Conservation (phyloP, 1,140 invertebrate genomes). For the Neoseiulus cucumeris region DNA sequence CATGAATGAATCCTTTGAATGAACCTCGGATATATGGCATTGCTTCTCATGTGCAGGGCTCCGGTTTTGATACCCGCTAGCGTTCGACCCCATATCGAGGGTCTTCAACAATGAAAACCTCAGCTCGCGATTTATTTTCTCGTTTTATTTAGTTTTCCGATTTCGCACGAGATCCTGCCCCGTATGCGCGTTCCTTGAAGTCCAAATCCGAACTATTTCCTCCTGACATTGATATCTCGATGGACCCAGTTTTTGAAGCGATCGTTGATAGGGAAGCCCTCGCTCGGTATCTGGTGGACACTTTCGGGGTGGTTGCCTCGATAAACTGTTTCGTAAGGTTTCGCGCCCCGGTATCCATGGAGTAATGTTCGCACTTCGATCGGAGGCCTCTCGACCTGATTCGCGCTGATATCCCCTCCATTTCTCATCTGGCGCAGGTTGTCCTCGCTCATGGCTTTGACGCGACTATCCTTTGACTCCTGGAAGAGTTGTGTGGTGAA, state of each 20-base stretch:
- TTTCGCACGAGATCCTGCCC: too few species aligned
- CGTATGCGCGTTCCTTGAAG: too few species aligned
- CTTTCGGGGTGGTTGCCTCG: constrained; percentile 1
- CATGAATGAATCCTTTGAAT: too few species aligned
- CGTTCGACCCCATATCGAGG: too few species aligned
- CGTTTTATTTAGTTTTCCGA: too few species aligned
- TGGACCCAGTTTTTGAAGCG: constrained; percentile 4
- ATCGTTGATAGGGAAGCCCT: background rate
- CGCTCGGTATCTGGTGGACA: background rate
- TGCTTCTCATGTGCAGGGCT: too few species aligned
- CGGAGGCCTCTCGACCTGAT: background rate
- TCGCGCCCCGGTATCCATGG: background rate
- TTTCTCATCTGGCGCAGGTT: background rate
- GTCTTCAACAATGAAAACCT: too few species aligned
- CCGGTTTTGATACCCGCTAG: too few species aligned
- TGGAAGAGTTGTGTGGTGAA: background rate
- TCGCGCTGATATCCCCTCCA: background rate
- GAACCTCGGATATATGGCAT: too few species aligned
- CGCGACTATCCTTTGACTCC: background rate
- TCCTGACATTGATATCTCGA: background rate
- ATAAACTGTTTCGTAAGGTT: background rate
- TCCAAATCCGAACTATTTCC: too few species aligned
- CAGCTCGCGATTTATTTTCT: too few species aligned
- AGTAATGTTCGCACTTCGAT: background rate
- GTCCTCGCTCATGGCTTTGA: background rate